These are phyloP conservation scores for Xylota sylvarum DNA, from an alignment of 2,888 invertebrate species.

Conservation along the genomic window DNA sequence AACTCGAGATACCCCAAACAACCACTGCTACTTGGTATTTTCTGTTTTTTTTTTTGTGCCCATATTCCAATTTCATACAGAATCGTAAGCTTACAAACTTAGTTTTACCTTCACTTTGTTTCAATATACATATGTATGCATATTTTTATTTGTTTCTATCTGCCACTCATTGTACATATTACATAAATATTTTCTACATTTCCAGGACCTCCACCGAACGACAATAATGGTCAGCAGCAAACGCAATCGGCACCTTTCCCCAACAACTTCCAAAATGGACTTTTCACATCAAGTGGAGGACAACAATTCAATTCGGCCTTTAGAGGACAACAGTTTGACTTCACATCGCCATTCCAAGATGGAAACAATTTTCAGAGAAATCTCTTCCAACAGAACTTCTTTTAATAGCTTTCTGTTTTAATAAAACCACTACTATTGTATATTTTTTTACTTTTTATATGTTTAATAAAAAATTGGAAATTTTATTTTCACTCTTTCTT, in stretches of 20 bases:
- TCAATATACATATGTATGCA: neutral
- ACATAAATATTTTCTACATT: neutral
- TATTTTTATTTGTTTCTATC: neutral
- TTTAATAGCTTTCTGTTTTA: neutral
- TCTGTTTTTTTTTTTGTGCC: too few relatives aligned
- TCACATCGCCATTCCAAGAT: constrained; percentile 48
- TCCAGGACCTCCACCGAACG: constrained; percentile 33
- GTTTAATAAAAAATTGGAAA: neutral
- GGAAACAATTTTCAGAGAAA: constrained; percentile 44
- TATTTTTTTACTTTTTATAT: constrained; percentile 26
- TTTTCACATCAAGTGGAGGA: constrained; percentile 35
- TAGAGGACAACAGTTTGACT: constrained; percentile 41
- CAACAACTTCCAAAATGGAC: constrained; percentile 42
- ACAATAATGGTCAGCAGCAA: constrained; percentile 34
- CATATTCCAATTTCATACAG: too few relatives aligned
- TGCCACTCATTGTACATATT: neutral
- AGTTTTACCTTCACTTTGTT: neutral
- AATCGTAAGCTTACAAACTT: too few relatives aligned
- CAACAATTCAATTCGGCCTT: constrained; percentile 33
- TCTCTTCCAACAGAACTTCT: constrained; percentile 49
- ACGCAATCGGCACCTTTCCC: constrained; percentile 6
- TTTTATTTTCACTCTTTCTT: too few relatives aligned
- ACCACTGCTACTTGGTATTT: too few relatives aligned
- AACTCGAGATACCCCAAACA: too few relatives aligned
- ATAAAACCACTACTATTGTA: neutral